phyloP scores from a whole-genome alignment of 2,888 invertebrate genomes.

The Ennomos fuscantarius region DNA sequence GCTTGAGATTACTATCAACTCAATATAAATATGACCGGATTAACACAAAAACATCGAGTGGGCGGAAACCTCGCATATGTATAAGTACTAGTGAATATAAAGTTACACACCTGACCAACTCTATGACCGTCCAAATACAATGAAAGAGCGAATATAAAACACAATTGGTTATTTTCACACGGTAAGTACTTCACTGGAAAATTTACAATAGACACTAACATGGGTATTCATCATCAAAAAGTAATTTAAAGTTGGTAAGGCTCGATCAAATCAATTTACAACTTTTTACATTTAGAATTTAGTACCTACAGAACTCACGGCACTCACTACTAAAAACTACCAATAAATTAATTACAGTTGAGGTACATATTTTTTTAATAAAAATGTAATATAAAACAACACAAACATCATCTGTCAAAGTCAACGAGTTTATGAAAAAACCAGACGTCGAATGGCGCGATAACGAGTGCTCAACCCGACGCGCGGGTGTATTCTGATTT shows the following conservation, averaged over 20 bases:
- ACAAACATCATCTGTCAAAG: conserved; percentile 24
- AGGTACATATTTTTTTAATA: neutral
- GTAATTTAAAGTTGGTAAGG: too few relatives aligned
- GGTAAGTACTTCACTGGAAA: neutral
- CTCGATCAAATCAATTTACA: too few relatives aligned
- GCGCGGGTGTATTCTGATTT: conserved; percentile 27
- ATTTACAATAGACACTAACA: too few relatives aligned
- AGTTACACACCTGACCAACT: conserved; percentile 15
- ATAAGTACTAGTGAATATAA: conserved; percentile 7
- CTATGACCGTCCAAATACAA: conserved; percentile 16
- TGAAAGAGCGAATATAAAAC: conserved; percentile 11
- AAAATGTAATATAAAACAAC: conserved; percentile 8
- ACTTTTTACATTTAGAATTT: too few relatives aligned
- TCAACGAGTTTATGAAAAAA: conserved; percentile 30
- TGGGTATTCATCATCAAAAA: conserved; percentile 1
- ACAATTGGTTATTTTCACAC: conserved; percentile 17
- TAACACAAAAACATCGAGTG: conserved; percentile 32
- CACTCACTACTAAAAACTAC: too few relatives aligned
- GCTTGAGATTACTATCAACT: conserved; percentile 9
- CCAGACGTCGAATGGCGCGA: conserved; percentile 27
- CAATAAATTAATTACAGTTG: neutral
- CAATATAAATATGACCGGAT: conserved; percentile 11
- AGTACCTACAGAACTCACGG: too few relatives aligned
- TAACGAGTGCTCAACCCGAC: conserved; percentile 26
- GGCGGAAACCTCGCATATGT: conserved; percentile 36